Base-by-base conservation (phyloP, 1,140 invertebrate species). In the Luehdorfia chinensis region DNA sequence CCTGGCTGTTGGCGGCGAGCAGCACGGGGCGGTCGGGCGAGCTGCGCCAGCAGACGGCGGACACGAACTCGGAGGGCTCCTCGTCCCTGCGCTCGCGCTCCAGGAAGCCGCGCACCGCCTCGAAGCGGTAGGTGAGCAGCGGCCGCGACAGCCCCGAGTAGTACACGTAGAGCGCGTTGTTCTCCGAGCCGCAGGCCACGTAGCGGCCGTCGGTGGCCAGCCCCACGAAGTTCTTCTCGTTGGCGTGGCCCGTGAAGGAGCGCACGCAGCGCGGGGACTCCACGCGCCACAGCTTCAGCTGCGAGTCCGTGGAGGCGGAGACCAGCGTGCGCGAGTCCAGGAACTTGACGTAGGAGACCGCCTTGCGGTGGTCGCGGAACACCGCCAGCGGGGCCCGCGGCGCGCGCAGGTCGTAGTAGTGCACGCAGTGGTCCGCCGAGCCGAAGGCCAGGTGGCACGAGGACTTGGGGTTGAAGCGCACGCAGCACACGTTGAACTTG, bases 171-270 rank as follows among this genome's bases (percentile, higher is more conserved):
- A 98, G 86, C 1, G 96, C 92, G 84, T 98, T 98, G 72, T 98
- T 98, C 87, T 99, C 97, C 7, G 96, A 98, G 32, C 97, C 97
- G 88, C 96, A 98, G 1, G 96, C 96, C 12, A 99, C 91, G 79
- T 97, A 98, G 74, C 97, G 94, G 1, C 96, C 96, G 87, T 98
- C 95, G 0, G 96, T 97, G 0, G 96, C 96, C n/a, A 99, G 80
- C 0, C 97, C 97, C 5, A 99, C 96, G 88, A 98, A 99, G 81
- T 98, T 98, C 76, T 98, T 98, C 78, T 98, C 97, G 84, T 99
- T 99, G 1, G 94, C 90, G 86, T 99, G 97, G 1, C 96, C 96
- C n/a, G 93, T 92, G 85, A 98, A 97, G 1, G 96, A 96, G 30
- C 95, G 89, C 23, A 96, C 77, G 85, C 94, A 97, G 49, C 94